Evolutionary conservation across 1,140 invertebrate species (phyloP).

Genomic region (Drosophila bipectinata): DNA sequence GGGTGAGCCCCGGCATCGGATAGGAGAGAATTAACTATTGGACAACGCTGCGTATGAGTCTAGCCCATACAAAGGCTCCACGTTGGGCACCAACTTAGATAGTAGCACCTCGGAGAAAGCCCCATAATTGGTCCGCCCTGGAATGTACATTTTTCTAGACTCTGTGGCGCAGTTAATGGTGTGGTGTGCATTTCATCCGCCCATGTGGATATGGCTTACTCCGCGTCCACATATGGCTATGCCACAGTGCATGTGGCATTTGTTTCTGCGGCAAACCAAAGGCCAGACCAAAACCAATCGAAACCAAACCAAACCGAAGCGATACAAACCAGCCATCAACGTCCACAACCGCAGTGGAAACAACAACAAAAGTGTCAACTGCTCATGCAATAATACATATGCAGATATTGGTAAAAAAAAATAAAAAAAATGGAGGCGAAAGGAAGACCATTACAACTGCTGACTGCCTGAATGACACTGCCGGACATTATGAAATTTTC

Average conservation of each 20-base stretch:
- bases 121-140: no score
- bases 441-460: conserved; percentile 10
- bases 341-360: conserved; percentile 38
- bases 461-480: conserved; percentile 52
- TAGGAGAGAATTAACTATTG: not conserved
- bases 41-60: not conserved
- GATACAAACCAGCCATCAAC: conserved; percentile 32
- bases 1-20: not conserved
- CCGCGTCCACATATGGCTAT: no score
- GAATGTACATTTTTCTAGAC: no score
- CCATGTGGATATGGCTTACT: not conserved
- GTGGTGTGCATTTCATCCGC: not conserved
- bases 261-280: conserved; percentile 13
- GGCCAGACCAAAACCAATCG: conserved; percentile 1
- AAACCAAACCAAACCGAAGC: conserved; percentile 3
- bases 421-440: not conserved
- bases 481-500: conserved; percentile 70
- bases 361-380: conserved; percentile 46
- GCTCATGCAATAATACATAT: conserved; percentile 24
- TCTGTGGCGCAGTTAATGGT: not conserved
- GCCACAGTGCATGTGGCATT: not conserved
- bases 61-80: not conserved
- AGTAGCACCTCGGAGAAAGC: no score
- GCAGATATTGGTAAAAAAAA: conserved; percentile 10
- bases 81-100: no score